Conservation (phyloP, 2,888 invertebrate genomes). For the Parnassius mnemosyne region DNA sequence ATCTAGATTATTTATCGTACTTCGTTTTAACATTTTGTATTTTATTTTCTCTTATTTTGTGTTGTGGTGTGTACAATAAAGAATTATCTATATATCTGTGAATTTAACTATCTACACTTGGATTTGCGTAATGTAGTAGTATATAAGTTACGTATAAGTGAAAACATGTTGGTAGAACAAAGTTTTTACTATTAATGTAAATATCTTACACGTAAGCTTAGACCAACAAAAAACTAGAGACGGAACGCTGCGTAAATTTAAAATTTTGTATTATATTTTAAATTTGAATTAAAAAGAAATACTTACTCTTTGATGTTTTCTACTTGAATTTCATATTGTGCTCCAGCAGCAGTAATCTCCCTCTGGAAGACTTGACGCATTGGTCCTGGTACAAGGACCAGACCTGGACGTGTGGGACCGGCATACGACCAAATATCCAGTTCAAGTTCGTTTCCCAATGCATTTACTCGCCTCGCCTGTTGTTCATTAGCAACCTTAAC, state of each 20-base stretch:
- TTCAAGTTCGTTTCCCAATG: constrained; percentile 39
- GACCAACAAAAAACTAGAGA: no score
- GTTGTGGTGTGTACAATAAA: no score
- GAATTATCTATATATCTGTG: no score
- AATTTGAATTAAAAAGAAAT: background rate
- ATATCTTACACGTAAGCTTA: constrained; percentile 4
- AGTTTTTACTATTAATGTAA: background rate
- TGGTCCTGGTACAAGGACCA: constrained; percentile 48
- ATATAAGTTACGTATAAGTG: no score
- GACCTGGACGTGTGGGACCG: constrained; percentile 29
- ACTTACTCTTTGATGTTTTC: constrained; percentile 65
- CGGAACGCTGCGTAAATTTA: no score
- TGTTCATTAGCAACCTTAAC: constrained; percentile 34
- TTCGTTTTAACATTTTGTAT: background rate
- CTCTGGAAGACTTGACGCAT: constrained; percentile 45
- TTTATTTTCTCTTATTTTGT: background rate
- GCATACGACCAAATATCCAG: constrained; percentile 54
- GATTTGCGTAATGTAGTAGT: no score
- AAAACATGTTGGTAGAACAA: no score
- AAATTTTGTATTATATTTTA: no score
- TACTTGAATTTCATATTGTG: constrained; percentile 45
- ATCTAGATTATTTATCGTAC: no score
- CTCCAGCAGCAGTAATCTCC: constrained; percentile 41
- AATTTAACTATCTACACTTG: no score
- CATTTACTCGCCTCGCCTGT: constrained; percentile 41